phyloP scores from a whole-genome alignment of 2,888 invertebrate species.

The Drosophila eohydei region DNA sequence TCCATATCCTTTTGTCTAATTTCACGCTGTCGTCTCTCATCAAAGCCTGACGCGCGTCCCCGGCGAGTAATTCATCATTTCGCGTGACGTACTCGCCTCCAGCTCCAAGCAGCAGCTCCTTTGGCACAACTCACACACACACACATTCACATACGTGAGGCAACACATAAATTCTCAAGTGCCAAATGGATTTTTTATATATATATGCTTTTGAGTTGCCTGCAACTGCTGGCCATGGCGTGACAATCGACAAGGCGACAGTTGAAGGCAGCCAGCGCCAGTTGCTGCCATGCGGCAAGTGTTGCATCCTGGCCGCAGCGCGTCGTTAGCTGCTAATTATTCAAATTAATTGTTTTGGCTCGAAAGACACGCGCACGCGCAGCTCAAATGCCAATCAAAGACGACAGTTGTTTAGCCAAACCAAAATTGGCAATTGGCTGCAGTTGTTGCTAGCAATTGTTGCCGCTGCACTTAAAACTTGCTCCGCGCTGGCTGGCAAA shows the following conservation, averaged over 20 bases:
- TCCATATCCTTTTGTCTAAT: slow-evolving; percentile 78
- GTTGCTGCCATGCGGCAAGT: slow-evolving; percentile 12
- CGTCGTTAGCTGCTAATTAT: slow-evolving; percentile 80
- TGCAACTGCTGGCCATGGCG: slow-evolving; percentile 69
- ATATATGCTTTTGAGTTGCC: slow-evolving; percentile 53
- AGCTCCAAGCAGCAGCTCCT: slow-evolving; percentile 36
- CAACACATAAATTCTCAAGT: slow-evolving; percentile 79
- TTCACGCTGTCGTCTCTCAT: slow-evolving; percentile 80
- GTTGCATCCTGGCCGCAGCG: slow-evolving; percentile 12
- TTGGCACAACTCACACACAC: slow-evolving; percentile 18
- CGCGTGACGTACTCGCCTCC: slow-evolving; percentile 75
- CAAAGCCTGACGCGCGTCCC: slow-evolving; percentile 79
- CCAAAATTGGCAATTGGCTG: slow-evolving; percentile 32
- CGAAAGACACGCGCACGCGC: slow-evolving; percentile 76
- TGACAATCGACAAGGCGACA: slow-evolving; percentile 66
- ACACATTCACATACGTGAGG: slow-evolving; percentile 5
- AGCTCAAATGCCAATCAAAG: slow-evolving; percentile 76
- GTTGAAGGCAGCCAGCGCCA: slow-evolving; percentile 49
- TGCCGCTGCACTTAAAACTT: slow-evolving; percentile 46
- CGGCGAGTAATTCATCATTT: slow-evolving; percentile 81
- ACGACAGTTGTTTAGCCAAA: slow-evolving; percentile 41
- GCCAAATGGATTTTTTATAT: slow-evolving; percentile 78
- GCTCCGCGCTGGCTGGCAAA: slow-evolving; percentile 16
- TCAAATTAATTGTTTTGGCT: slow-evolving; percentile 80
- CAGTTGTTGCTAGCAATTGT: slow-evolving; percentile 13